These are phyloP conservation scores for Hippocampus zosterae DNA, from an alignment of 2,113 vertebrate genomes.

Conservation along the genomic window DNA sequence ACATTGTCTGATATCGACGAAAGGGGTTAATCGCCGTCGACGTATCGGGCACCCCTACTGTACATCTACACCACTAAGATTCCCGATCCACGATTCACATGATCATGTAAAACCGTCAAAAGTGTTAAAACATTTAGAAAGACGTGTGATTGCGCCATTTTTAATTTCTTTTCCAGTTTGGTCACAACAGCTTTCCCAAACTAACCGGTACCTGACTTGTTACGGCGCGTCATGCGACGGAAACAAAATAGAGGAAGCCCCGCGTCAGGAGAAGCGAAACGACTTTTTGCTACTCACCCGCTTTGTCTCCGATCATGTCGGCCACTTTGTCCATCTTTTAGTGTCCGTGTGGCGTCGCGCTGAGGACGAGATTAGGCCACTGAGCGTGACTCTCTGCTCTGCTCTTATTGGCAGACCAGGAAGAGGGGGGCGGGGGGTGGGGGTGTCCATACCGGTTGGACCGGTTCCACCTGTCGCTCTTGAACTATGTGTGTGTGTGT, in stretches of 20 bases:
- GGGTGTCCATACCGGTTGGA: conserved; percentile 15
- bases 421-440: conserved; percentile 4
- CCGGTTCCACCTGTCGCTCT: conserved; percentile 26
- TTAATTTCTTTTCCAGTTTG: too few relatives aligned
- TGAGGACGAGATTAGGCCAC: neutral
- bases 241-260: neutral
- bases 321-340: conserved; percentile 21
- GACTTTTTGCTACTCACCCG: conserved; percentile 44
- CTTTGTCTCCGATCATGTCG: conserved; percentile 34
- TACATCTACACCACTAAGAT: too few relatives aligned
- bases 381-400: neutral
- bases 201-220: neutral
- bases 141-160: too few relatives aligned
- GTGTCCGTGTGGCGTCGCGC: neutral
- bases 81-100: too few relatives aligned
- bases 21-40: too few relatives aligned
- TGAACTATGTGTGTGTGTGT: neutral
- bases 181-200: neutral
- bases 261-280: neutral
- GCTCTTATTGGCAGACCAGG: neutral
- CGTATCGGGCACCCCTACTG: too few relatives aligned
- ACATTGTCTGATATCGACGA: too few relatives aligned
- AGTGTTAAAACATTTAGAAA: too few relatives aligned
- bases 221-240: neutral
- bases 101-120: too few relatives aligned